These are phyloP conservation scores for Axis porcinus DNA, from an alignment of 2,113 vertebrate species.

Conservation along the genomic window DNA sequence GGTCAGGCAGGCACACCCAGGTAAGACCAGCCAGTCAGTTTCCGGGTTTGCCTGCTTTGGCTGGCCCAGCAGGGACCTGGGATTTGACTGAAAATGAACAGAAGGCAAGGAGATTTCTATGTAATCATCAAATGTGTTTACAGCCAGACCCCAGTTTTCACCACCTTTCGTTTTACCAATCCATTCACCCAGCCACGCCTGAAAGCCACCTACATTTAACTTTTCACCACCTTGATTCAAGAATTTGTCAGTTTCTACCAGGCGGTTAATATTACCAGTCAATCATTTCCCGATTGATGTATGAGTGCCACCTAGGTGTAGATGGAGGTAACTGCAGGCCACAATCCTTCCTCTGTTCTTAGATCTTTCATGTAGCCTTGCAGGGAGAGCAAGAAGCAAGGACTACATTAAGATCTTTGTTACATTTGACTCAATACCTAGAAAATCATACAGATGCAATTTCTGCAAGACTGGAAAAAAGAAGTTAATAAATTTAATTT, in stretches of 20 bases:
- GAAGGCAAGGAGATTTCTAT: not conserved
- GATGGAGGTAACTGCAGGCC: not conserved
- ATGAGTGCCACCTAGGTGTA: conserved; percentile 42
- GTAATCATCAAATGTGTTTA: conserved; percentile 40
- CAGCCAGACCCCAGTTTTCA: conserved; percentile 40
- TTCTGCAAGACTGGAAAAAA: not conserved
- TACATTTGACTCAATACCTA: not conserved
- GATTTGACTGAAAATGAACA: not conserved
- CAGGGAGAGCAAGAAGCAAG: not conserved
- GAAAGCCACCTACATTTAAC: conserved; percentile 39
- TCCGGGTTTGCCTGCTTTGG: not conserved
- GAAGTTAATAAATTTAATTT: not conserved
- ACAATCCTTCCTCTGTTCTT: rapidly evolving
- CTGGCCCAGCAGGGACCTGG: not conserved
- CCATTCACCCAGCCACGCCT: not conserved
- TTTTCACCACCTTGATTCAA: conserved; percentile 60
- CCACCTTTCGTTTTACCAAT: conserved; percentile 30
- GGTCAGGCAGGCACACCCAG: not conserved
- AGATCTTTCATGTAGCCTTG: not conserved
- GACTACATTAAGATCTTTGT: rapidly evolving
- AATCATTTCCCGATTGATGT: not conserved
- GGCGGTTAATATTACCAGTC: not conserved
- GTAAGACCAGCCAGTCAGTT: not conserved
- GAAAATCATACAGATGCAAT: not conserved
- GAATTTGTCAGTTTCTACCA: conserved; percentile 43